Evolutionary conservation across 2,797 vertebrate genomes (phyloP).

Genomic region (Danio tinwini): DNA sequence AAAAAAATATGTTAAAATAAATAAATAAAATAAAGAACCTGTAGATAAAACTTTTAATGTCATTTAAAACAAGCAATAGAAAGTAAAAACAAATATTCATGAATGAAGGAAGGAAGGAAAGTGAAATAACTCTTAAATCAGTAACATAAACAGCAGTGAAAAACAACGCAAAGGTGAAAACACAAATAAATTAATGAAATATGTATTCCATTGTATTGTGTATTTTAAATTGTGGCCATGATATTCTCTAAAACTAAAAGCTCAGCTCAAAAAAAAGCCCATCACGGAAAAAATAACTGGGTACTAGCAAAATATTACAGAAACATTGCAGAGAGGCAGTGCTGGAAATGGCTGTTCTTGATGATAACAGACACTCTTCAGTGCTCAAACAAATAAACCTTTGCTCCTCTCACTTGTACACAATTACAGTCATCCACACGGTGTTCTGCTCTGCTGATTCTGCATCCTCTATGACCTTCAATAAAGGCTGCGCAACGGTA

Average conservation of each 20-base stretch:
- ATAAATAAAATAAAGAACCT: no score
- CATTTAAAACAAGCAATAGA: no score
- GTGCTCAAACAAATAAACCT: background rate
- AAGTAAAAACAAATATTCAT: background rate
- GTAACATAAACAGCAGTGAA: no score
- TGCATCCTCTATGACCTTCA: background rate
- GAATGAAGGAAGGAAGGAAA: no score
- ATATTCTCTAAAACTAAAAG: no score
- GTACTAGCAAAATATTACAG: background rate
- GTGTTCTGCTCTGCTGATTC: background rate
- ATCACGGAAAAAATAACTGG: background rate
- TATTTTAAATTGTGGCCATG: background rate
- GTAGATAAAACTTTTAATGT: no score
- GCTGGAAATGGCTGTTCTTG: background rate
- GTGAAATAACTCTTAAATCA: no score
- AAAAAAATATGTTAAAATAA: no score
- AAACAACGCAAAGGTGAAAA: background rate
- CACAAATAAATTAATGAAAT: background rate
- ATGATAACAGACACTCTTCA: background rate
- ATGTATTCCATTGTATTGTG: background rate
- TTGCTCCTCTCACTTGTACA: background rate
- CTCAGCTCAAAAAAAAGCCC: background rate
- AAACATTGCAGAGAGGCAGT: background rate
- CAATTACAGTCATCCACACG: constrained; percentile 4
- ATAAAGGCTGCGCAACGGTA: background rate